These are phyloP conservation scores for Labroides dimidiatus DNA, from an alignment of 2,797 vertebrate species.

Conservation along the genomic window DNA sequence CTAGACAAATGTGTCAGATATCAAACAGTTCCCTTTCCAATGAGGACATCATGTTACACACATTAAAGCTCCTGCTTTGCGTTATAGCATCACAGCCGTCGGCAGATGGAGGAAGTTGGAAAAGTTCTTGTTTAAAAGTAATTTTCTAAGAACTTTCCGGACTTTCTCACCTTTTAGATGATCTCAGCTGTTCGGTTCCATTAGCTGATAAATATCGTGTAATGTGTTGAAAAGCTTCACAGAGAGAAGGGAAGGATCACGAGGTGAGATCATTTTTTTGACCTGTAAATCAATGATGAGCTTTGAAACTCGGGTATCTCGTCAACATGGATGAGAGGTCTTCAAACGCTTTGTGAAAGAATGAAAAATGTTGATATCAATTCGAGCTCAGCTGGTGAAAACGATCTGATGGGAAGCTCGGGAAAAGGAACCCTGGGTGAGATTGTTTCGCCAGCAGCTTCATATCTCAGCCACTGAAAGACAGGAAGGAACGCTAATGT, in stretches of 20 bases:
- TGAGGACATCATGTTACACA: too few relatives aligned
- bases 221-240: background rate
- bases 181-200: background rate
- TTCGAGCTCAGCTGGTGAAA: background rate
- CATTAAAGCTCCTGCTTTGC: background rate
- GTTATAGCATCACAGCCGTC: background rate
- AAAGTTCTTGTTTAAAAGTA: background rate
- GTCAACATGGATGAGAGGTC: background rate
- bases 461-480: background rate
- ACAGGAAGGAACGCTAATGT: slow-evolving; percentile 10
- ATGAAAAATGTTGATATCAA: background rate
- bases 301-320: background rate
- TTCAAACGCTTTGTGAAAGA: background rate
- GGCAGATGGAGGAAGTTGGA: background rate
- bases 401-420: background rate
- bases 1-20: too few relatives aligned
- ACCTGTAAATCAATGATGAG: background rate
- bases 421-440: background rate
- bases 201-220: background rate
- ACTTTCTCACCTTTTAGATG: background rate
- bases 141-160: background rate
- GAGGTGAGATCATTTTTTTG: background rate
- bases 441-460: background rate
- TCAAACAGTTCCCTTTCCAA: too few relatives aligned
- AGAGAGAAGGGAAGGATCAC: background rate